Evolutionary conservation across 2,113 vertebrate genomes (phyloP).

Genomic region (Diphyllodes magnificus): DNA sequence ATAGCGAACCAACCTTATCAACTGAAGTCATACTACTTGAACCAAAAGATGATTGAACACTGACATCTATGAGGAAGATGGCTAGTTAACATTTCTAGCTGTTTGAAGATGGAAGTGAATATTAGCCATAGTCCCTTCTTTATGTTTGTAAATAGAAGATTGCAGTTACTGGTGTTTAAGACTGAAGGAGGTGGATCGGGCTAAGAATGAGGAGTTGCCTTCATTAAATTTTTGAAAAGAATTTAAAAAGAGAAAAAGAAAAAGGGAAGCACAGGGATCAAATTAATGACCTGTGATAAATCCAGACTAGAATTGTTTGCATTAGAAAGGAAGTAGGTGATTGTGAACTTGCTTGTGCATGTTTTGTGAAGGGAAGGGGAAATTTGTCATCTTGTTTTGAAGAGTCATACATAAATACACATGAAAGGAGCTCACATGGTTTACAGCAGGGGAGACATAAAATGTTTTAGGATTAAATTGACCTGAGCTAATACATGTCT

Average conservation of each 20-base stretch:
- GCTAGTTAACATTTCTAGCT: background rate
- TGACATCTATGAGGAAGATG: background rate
- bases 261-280: background rate
- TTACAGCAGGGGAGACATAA: constrained; percentile 35
- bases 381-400: constrained; percentile 63
- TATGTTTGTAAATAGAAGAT: constrained; percentile 5
- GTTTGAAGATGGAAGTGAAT: constrained; percentile 24
- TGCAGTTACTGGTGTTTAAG: background rate
- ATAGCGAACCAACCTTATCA: background rate
- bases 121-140: background rate
- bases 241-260: background rate
- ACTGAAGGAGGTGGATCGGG: background rate
- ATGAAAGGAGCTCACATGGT: constrained; percentile 42
- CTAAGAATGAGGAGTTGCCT: background rate
- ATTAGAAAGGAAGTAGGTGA: constrained; percentile 60
- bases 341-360: constrained; percentile 50
- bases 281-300: constrained; percentile 66
- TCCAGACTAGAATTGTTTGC: constrained; percentile 44
- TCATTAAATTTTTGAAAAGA: background rate
- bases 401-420: constrained; percentile 32
- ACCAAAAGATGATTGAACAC: background rate
- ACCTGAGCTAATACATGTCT: constrained; percentile 47
- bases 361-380: constrained; percentile 49
- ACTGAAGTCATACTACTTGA: background rate
- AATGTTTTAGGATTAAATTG: constrained; percentile 62